Base-by-base conservation (phyloP, 92 coral and sea anemone genomes). In the Muricea muricata region DNA sequence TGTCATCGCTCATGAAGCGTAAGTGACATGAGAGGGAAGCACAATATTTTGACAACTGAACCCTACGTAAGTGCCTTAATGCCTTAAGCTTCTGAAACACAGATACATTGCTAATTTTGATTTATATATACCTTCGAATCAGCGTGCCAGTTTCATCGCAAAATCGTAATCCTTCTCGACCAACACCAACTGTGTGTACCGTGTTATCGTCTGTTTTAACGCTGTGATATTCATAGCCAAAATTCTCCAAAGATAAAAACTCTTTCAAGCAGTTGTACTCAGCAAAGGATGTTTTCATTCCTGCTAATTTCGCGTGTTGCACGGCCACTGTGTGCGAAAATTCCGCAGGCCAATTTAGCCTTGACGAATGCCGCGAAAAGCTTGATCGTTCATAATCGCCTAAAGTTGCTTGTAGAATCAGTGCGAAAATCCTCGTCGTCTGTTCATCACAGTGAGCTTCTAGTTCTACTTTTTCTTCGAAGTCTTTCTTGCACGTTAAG, bases 201-300 rank as follows among this genome's bases (percentile, higher is more conserved):
- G 69, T 52, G 52, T 94, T 95, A 20, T 81, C 88, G 25, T 83
- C 80, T 69, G 92, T 90, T 68, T 91, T 92, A 15, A 93, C 99
- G 9, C 91, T 65, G 81, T 97, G 98, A 71, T 92, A 93, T 73
- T 97, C 99, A n/a, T 91, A 90, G 48, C 98, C 97, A 60, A 90
- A 97, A 54, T 94, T 85, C 60, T 97, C 97, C 79, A 97, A 78
- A 52, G 72, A 61, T 26, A 96, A 92, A 32, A 97, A 79, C 74
- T 97, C 98, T 87, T 93, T 94, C 69, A 97, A 76, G 75, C 94
- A 97, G 65, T 90, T 85, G 84, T 97, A 94, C 69, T 93, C 89
- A 0, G 99, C 95, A 82, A 94, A 82, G 5, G 90, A 78, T 65
- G 97, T 78, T 83, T 93, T 91, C 83, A 97, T 73, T 10, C 93